phyloP scores from a whole-genome alignment of 2,797 vertebrate species.

The Sitta carolinensis region DNA sequence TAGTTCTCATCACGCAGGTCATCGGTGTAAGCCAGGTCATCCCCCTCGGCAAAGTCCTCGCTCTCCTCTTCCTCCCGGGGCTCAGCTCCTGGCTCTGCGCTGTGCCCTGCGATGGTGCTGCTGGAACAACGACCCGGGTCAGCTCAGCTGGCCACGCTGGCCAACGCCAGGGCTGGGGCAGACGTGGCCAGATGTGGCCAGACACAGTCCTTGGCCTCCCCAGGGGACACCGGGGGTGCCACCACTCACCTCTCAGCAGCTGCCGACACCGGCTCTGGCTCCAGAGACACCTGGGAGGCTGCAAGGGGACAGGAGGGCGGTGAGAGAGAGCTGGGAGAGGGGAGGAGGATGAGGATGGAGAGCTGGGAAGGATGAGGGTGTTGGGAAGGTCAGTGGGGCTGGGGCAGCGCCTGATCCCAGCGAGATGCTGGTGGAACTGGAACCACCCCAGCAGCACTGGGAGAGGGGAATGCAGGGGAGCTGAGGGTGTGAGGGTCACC shows the following conservation, averaged over 20 bases:
- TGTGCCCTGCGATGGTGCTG: rapidly evolving
- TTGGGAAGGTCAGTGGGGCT: rapidly evolving
- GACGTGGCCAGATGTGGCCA: not conserved
- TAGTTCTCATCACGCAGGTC: conserved; percentile 29
- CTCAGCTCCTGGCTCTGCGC: not conserved
- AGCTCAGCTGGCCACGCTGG: no score
- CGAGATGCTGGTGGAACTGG: not conserved
- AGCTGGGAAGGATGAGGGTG: not conserved
- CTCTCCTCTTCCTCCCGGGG: not conserved
- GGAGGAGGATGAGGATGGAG: not conserved
- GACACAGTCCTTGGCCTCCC: not conserved
- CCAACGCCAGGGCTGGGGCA: not conserved
- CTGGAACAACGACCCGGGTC: not conserved
- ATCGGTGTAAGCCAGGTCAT: not conserved
- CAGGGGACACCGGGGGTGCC: rapidly evolving
- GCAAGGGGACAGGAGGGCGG: not conserved
- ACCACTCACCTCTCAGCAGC: not conserved
- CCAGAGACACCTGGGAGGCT: not conserved
- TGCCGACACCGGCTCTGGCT: rapidly evolving
- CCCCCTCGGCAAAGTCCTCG: not conserved
- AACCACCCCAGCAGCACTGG: no score
- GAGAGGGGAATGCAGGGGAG: not conserved
- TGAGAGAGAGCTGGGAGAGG: not conserved
- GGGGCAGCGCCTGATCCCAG: rapidly evolving
- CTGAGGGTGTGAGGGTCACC: rapidly evolving